Base-by-base conservation (phyloP, 1,140 invertebrate species). In the Tachypleus tridentatus region DNA sequence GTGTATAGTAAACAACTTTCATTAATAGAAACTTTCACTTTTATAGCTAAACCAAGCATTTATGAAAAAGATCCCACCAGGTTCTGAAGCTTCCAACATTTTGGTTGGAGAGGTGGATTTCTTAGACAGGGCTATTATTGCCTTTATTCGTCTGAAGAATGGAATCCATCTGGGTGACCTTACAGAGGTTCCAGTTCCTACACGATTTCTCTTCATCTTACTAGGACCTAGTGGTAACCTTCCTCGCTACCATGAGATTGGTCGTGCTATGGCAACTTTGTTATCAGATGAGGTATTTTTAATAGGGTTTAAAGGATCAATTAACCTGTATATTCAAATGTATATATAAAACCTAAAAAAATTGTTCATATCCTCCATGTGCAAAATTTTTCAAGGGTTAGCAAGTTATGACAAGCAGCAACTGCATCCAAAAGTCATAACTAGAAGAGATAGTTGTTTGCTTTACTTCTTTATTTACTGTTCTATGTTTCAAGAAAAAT, bases 41-140 rank as follows among this genome's bases (percentile, higher is more conserved):
- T 29, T 29, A 29, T 29, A 29, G 29, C 29, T 84, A 58, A 97
- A 98, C 77, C 87, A 86, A 61, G 85, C 94, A 71, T 98, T 98
- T 72, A 94, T 97, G 92, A 83, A 89, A 56, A 98, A 98, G 81
- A 94, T 99, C 73, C 96, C 95, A n/a, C 84, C 84, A 0, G 95
- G 93, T 47, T 89, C 94, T 2, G 96, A 99, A 78, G 93, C 95
- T 3, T 92, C 92, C 60, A 98, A 98, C 76, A 96, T 99, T 72
- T 80, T 99, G 7, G 93, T 99, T 3, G 97, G 97, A 7, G 95
- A 98, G 80, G 89, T 98, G 4, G 93, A 98, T 76, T 97, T 97
- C 76, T 81, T 99, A 48, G 86, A 93, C 61, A 89, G 91, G 74
- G 86, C 91, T 0, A 76, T 98, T 58, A 91, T 91, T 64, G 94